These are phyloP conservation scores for Drosophila suzukii DNA, from an alignment of 1,140 invertebrate genomes.

Conservation along the genomic window DNA sequence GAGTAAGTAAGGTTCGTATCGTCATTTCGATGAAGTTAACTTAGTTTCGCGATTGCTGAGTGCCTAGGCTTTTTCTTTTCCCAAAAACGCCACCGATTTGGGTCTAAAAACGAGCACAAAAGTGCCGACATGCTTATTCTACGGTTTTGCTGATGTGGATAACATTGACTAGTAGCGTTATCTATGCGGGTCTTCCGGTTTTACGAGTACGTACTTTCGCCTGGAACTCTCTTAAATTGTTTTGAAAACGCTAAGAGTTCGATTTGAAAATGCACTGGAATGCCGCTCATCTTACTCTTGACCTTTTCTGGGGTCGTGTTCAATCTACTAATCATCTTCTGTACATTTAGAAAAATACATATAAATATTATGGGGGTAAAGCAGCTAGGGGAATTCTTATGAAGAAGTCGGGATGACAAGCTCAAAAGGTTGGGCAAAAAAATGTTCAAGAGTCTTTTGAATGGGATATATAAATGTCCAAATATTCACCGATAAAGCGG, in stretches of 20 bases:
- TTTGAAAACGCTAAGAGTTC: slow-evolving; percentile 26
- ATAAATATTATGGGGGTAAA: slow-evolving; percentile 16
- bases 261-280: slow-evolving; percentile 54
- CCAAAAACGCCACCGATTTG: not conserved
- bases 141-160: slow-evolving; percentile 27
- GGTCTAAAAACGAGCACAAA: slow-evolving; percentile 50
- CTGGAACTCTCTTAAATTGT: slow-evolving; percentile 8
- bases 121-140: slow-evolving; percentile 54
- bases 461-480: not conserved
- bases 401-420: slow-evolving; percentile 1
- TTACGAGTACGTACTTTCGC: not conserved
- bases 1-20: slow-evolving; percentile 22
- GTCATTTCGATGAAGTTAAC: slow-evolving; percentile 35
- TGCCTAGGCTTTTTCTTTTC: slow-evolving; percentile 7
- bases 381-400: not conserved
- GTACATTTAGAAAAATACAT: slow-evolving; percentile 54
- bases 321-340: not conserved
- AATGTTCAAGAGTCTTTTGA: not conserved
- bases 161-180: slow-evolving; percentile 22
- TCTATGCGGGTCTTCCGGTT: not conserved
- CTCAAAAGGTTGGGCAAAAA: slow-evolving; percentile 7
- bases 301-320: not conserved
- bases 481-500: slow-evolving; percentile 5
- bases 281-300: slow-evolving; percentile 30
- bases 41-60: slow-evolving; percentile 3